Evolutionary conservation across 2,113 vertebrate genomes (phyloP).

Genomic region (Hippocampus comes): DNA sequence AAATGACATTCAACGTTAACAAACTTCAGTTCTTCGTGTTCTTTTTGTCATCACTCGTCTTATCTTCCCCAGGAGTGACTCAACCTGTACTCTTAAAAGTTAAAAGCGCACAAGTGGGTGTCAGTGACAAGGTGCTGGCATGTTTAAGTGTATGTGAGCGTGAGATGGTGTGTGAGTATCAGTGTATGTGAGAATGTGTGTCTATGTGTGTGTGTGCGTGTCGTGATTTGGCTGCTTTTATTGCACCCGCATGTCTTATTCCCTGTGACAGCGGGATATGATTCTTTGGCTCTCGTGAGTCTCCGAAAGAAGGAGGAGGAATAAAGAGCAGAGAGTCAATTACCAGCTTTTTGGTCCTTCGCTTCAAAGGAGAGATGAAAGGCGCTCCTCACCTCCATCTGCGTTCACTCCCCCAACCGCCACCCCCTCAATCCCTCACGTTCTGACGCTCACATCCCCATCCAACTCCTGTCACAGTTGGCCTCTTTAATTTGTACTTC

Average conservation of each 20-base stretch:
- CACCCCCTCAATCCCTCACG: not conserved
- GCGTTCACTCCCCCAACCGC: not conserved
- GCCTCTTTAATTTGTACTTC: constrained; percentile 42
- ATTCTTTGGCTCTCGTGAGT: constrained; percentile 29
- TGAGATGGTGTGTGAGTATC: not conserved
- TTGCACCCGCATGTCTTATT: constrained; percentile 24
- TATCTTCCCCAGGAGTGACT: constrained; percentile 39
- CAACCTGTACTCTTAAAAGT: constrained; percentile 14
- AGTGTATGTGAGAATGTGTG: not conserved
- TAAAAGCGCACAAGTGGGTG: constrained; percentile 7
- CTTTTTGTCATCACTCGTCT: constrained; percentile 23
- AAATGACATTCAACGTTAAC: not conserved
- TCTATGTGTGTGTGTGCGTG: not conserved
- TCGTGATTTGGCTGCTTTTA: constrained; percentile 19
- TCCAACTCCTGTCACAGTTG: constrained; percentile 23
- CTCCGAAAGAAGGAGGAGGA: constrained; percentile 31
- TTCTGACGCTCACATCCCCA: not conserved
- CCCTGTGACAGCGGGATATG: constrained; percentile 34
- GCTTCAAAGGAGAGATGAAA: constrained; percentile 66
- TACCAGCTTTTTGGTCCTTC: constrained; percentile 51
- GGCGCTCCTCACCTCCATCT: constrained; percentile 19
- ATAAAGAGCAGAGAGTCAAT: constrained; percentile 58
- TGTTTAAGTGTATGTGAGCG: not conserved
- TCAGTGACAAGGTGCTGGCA: constrained; percentile 19
- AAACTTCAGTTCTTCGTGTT: not conserved